Base-by-base conservation (phyloP, 2,113 vertebrate species). In the Pachypanchax playfairii region DNA sequence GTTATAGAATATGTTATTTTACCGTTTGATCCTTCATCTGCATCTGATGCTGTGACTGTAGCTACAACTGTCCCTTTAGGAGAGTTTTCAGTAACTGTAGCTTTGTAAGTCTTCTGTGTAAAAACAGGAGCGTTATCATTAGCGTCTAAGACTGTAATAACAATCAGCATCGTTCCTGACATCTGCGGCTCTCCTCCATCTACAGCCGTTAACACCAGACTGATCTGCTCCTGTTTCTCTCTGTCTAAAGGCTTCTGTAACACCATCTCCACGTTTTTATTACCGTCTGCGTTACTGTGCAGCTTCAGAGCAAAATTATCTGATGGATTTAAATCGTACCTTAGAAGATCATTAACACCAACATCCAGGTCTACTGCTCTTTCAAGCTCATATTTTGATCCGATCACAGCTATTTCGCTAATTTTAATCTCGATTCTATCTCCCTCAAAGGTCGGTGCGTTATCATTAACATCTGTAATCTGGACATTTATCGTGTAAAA, bases 121-220 rank as follows among this genome's bases (percentile, higher is more conserved):
- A 96, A 96, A 48, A 77, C 9, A 2, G 95, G 95, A 0, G 92
- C 92, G 0, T 96, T 96, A 59, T 96, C 95, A 64, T 96, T 96
- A 15, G 46, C 60, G 43, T 96, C 95, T 75, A 94, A 77, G 21
- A 97, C 94, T 12, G 84, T 84, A n/a, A 97, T 62, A 2, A 35
- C n/a, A n/a, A 91, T 78, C 12, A 57, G 14, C 18, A 76, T 68
- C 2, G 79, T 86, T 2, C 88, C 86, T 0, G 85, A 85, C 74
- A 85, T 80, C 35, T 73, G 75, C 0, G 87, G 85, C 3, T 80
- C 29, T 6, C 87, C 85, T 1, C 85, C 79, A 42, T 88, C 90
- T 42, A 79, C 1, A 0, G 88, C 88, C 0, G 71, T 85, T 15
- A 93, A 64, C 0, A 83, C 46, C 4, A 94, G 78, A 2, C 65